phyloP scores from a whole-genome alignment of 2,797 vertebrate genomes.

The Apogon hyalosoma region DNA sequence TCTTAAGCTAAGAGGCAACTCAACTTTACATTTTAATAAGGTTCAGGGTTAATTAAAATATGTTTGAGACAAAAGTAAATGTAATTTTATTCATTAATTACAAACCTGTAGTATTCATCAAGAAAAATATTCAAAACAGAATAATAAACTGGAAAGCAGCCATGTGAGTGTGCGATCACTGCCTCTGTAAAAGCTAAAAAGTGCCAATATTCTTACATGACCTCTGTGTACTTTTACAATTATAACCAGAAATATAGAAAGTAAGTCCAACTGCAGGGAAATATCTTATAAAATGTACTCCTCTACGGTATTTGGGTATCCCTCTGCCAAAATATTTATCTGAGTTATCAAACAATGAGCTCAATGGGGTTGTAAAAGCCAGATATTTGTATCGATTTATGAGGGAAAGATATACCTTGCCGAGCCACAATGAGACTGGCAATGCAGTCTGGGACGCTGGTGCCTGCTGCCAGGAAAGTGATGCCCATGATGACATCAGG shows the following conservation, averaged over 20 bases:
- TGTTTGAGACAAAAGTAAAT: no score
- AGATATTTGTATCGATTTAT: not conserved
- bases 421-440: conserved; percentile 97
- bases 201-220: not conserved
- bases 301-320: not conserved
- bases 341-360: not conserved
- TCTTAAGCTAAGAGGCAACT: no score
- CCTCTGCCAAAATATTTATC: no score
- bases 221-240: not conserved
- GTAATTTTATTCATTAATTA: no score
- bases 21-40: no score
- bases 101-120: no score
- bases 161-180: not conserved
- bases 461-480: conserved; percentile 97
- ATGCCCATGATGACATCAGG: conserved; percentile 99
- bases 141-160: no score
- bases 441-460: conserved; percentile 98
- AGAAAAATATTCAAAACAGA: no score
- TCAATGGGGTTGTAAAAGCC: not conserved
- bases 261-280: not conserved
- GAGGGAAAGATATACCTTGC: conserved; percentile 86
- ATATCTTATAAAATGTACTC: not conserved
- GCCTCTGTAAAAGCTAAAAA: not conserved
- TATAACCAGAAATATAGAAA: not conserved
- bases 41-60: no score